These are phyloP conservation scores for Centroberyx gerrardi DNA, from an alignment of 2,797 vertebrate genomes.

Conservation along the genomic window DNA sequence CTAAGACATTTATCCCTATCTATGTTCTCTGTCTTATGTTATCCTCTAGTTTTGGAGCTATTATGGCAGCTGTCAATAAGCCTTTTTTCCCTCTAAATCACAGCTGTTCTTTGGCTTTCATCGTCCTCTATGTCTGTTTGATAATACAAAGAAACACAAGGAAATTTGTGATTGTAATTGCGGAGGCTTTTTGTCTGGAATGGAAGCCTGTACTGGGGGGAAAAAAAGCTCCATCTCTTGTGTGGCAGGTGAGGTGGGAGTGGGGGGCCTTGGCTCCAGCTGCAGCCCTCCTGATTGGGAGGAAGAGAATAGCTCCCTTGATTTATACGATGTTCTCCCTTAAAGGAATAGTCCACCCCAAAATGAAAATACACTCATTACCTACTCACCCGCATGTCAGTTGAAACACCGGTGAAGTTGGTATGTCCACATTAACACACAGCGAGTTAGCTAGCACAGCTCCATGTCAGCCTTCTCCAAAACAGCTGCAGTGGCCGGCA, in stretches of 20 bases:
- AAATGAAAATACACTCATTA: no score
- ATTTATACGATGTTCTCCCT: conserved; percentile 58
- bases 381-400: no score
- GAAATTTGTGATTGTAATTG: conserved; percentile 59
- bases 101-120: conserved; percentile 59
- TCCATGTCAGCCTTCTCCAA: no score
- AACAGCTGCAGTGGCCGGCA: no score
- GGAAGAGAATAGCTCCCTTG: conserved; percentile 50
- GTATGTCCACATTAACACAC: no score
- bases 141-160: conserved; percentile 56
- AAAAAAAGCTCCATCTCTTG: conserved; percentile 21
- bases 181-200: conserved; percentile 50
- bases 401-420: no score
- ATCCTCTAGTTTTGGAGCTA: background rate
- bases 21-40: no score
- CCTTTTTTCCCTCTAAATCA: conserved; percentile 40
- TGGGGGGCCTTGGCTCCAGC: conserved; percentile 47
- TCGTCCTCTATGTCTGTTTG: conserved; percentile 39
- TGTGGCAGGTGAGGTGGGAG: conserved; percentile 51
- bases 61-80: conserved; percentile 25
- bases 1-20: no score
- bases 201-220: background rate
- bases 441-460: no score
- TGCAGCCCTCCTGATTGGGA: conserved; percentile 58
- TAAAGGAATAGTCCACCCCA: background rate